A percentile compares a stretch with the other conserved stretches of the same genome.
These are phyloP conservation scores for Pachydiplax longipennis DNA, from an alignment of 2,888 invertebrate genomes.

Conservation along the genomic window DNA sequence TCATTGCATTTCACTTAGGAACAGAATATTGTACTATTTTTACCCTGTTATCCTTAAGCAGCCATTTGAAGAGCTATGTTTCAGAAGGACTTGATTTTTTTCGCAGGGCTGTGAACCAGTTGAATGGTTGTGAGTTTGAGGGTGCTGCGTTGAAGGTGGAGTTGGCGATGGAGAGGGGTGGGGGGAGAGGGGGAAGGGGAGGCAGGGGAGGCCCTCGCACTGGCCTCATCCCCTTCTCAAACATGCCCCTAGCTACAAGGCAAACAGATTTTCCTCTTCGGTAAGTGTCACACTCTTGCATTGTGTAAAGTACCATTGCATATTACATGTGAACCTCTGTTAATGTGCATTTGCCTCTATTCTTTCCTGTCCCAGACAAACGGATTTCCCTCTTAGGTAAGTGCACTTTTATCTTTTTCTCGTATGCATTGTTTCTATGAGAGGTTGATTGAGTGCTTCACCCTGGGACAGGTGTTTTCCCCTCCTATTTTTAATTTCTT, in stretches of 20 bases:
- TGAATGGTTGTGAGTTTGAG: slow-evolving; percentile 88
- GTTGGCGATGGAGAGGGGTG: slow-evolving; percentile 73
- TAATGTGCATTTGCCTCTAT: not conserved
- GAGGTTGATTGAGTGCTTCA: too few species aligned
- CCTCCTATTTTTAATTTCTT: too few species aligned
- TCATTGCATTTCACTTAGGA: too few species aligned
- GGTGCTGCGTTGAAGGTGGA: slow-evolving; percentile 86
- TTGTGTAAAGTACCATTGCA: not conserved
- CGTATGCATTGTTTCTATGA: too few species aligned
- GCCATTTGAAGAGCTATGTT: too few species aligned
- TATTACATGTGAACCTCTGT: not conserved
- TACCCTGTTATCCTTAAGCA: too few species aligned
- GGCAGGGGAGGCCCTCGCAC: slow-evolving; percentile 72
- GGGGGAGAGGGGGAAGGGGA: slow-evolving; percentile 55
- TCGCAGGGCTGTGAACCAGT: slow-evolving; percentile 82
- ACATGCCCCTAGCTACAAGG: slow-evolving; percentile 75
- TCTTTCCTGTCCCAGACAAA: slow-evolving; percentile 33
- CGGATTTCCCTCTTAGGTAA: slow-evolving; percentile 34
- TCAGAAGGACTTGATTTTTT: slow-evolving; percentile 32
- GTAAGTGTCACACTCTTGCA: slow-evolving; percentile 11
- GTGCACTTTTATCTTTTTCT: not conserved
- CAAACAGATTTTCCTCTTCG: slow-evolving; percentile 88
- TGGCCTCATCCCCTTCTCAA: slow-evolving; percentile 52
- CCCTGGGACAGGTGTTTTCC: too few species aligned
- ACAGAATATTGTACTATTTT: too few species aligned